A percentile compares a stretch with the other conserved stretches of the same genome.
phyloP scores from a whole-genome alignment of 1,140 invertebrate genomes.

The Yoshiicerus persimilis region DNA sequence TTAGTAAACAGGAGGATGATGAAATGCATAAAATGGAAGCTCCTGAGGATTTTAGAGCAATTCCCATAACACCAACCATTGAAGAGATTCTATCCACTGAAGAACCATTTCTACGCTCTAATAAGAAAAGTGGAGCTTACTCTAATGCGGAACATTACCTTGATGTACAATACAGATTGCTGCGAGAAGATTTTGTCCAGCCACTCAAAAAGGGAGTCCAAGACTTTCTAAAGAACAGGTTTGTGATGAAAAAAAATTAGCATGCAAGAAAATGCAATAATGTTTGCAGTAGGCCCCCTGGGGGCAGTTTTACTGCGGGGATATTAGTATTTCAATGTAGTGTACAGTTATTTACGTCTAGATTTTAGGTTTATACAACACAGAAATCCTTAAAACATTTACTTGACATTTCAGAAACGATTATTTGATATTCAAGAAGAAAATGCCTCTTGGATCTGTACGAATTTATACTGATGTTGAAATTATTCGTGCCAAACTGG shows the following conservation, averaged over 20 bases:
- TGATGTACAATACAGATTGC: constrained; percentile 72
- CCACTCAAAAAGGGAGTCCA: constrained; percentile 38
- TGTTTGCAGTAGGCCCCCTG: too few relatives aligned
- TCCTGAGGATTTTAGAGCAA: constrained; percentile 30
- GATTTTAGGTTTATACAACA: too few relatives aligned
- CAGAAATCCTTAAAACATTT: neutral
- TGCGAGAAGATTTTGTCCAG: constrained; percentile 61
- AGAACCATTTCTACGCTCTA: constrained; percentile 59
- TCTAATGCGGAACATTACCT: constrained; percentile 69
- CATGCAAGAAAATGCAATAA: too few relatives aligned
- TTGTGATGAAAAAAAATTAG: too few relatives aligned
- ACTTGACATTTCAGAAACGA: constrained; percentile 15
- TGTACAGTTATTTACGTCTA: too few relatives aligned
- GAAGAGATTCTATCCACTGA: constrained; percentile 25
- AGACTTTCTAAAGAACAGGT: constrained; percentile 33
- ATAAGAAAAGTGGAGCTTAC: constrained; percentile 65
- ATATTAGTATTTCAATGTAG: too few relatives aligned
- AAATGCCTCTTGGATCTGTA: constrained; percentile 37
- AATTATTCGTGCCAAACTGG: constrained; percentile 14
- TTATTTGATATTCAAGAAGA: constrained; percentile 33
- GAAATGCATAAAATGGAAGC: constrained; percentile 23
- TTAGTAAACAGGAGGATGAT: constrained; percentile 25
- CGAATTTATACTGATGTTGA: constrained; percentile 37
- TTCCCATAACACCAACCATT: constrained; percentile 33
- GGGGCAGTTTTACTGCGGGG: too few relatives aligned